phyloP scores from a whole-genome alignment of 2,888 invertebrate genomes.

The Strigamia maritima region DNA sequence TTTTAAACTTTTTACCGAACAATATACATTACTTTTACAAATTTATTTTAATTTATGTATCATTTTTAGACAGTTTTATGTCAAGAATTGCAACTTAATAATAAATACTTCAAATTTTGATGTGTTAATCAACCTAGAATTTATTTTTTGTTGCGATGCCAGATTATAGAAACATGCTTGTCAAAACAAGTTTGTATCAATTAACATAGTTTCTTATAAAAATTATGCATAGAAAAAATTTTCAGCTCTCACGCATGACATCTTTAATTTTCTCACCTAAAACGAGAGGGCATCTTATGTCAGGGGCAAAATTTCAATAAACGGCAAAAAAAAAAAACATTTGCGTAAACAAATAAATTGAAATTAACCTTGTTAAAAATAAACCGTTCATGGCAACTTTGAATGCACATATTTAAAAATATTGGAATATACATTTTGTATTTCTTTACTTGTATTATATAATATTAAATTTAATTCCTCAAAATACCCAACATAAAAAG shows the following conservation, averaged over 20 bases:
- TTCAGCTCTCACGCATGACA: not conserved
- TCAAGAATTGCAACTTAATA: constrained; percentile 1
- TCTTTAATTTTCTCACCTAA: constrained; percentile 4
- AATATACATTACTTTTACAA: no score
- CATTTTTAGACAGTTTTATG: not conserved
- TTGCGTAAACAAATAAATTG: no score
- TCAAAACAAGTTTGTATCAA: not conserved
- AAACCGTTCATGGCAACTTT: no score
- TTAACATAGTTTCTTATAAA: not conserved
- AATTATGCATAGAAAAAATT: not conserved
- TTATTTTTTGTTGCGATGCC: not conserved
- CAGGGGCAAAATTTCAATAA: not conserved
- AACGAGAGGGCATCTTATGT: constrained; percentile 6
- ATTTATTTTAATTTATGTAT: not conserved
- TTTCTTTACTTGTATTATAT: no score
- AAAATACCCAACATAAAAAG: not conserved
- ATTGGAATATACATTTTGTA: no score
- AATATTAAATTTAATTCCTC: not conserved
- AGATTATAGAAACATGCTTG: not conserved
- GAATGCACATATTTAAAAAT: no score
- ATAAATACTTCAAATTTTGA: not conserved
- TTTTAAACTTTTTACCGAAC: not conserved
- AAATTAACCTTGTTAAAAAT: no score
- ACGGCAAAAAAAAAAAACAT: not conserved
- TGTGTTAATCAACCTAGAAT: not conserved